Conservation (phyloP, 2,797 vertebrate genomes). For the Centropyge bicolor region DNA sequence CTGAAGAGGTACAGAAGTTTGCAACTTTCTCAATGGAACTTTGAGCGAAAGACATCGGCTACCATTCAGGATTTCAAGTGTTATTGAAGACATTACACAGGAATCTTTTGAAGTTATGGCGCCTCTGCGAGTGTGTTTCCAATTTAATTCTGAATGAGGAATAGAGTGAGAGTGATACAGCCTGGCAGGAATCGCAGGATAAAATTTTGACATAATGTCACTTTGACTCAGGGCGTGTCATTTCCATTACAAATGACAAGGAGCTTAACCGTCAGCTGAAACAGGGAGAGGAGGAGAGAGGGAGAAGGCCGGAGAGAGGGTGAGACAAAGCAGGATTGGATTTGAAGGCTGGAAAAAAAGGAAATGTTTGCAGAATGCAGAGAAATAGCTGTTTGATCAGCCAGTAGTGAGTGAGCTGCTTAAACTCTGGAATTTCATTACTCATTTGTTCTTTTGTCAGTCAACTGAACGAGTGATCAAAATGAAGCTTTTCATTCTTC, state of each 20-base stretch:
- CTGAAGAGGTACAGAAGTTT: conserved; percentile 46
- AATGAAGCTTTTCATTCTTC: conserved; percentile 23
- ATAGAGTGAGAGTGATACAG: conserved; percentile 64
- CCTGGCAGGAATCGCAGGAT: conserved; percentile 71
- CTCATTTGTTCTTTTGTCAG: conserved; percentile 52
- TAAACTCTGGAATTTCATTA: conserved; percentile 23
- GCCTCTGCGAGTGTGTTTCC: conserved; percentile 58
- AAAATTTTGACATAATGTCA: conserved; percentile 78
- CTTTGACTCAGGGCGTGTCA: conserved; percentile 75
- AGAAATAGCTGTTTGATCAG: conserved; percentile 60
- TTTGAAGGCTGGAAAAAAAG: conserved; percentile 49
- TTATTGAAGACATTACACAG: conserved; percentile 65
- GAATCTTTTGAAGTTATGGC: conserved; percentile 57
- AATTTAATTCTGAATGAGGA: conserved; percentile 73
- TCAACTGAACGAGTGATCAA: conserved; percentile 40
- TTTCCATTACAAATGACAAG: conserved; percentile 73
- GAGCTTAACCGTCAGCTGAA: conserved; percentile 56
- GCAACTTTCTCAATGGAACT: conserved; percentile 55
- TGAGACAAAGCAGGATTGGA: conserved; percentile 41
- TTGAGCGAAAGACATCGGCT: conserved; percentile 39
- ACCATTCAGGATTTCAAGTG: conserved; percentile 50
- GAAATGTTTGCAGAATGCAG: conserved; percentile 45
- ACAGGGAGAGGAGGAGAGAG: conserved; percentile 20
- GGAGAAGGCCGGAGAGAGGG: conserved; percentile 37
- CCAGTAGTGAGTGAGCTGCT: conserved; percentile 31